Conservation (phyloP, 2,888 invertebrate genomes). For the Ptilodon capucinus region DNA sequence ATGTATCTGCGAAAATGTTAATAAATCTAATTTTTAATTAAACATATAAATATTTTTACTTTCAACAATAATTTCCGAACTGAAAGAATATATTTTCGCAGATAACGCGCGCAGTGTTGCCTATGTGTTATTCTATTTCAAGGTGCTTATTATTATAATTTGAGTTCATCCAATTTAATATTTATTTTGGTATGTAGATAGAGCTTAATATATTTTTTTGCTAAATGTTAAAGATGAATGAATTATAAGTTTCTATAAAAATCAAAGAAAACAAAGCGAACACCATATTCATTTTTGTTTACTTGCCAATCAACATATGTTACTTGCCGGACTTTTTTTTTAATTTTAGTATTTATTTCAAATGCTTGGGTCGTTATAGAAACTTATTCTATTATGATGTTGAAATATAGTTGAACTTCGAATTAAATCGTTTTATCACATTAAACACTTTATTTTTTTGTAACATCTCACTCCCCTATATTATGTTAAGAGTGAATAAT, state of each 20-base stretch:
- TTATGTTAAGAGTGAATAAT: no score
- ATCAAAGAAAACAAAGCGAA: no score
- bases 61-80: no score
- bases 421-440: background rate
- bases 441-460: no score
- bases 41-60: no score
- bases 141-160: constrained; percentile 33
- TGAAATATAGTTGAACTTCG: constrained; percentile 28
- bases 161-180: constrained; percentile 25
- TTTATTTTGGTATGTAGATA: constrained; percentile 33
- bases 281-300: no score
- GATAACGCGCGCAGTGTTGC: constrained; percentile 28
- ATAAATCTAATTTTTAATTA: no score
- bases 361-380: constrained; percentile 41
- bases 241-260: constrained; percentile 61
- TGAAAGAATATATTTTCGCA: constrained; percentile 39
- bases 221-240: constrained; percentile 9
- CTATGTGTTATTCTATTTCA: constrained; percentile 26
- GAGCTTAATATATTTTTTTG: constrained; percentile 31
- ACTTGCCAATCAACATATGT: no score
- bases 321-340: no score
- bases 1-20: constrained; percentile 49
- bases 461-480: no score
- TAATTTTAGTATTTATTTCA: no score
- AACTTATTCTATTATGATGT: constrained; percentile 41